Percentiles rank a stretch among this genome's conserved stretches.
phyloP scores from a whole-genome alignment of 2,113 vertebrate species.

The Columba janthina region DNA sequence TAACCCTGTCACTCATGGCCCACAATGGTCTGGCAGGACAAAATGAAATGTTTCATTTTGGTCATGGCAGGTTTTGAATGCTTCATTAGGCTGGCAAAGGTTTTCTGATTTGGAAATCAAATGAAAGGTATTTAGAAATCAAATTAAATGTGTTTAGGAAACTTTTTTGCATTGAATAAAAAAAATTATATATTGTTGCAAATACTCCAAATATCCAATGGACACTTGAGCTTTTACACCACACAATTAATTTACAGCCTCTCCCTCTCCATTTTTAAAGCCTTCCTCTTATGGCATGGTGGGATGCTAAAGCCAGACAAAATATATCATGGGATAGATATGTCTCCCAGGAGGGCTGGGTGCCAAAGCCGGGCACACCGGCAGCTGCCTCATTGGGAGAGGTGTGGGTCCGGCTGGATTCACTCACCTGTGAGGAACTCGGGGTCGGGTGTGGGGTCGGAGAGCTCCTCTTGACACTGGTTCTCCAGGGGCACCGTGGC shows the following conservation, averaged over 20 bases:
- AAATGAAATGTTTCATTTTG: neutral
- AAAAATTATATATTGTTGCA: neutral
- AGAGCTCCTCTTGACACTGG: conserved; percentile 94
- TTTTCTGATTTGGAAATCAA: neutral
- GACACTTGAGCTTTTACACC: neutral
- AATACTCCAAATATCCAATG: neutral
- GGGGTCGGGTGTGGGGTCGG: conserved; percentile 90
- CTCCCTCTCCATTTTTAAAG: neutral
- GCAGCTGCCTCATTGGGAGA: neutral
- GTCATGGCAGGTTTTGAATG: neutral
- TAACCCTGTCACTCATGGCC: neutral
- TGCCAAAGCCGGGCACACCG: fast-evolving
- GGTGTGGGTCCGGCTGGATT: fast-evolving
- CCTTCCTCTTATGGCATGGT: neutral
- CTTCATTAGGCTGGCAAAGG: fast-evolving
- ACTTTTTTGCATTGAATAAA: neutral
- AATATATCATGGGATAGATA: fast-evolving
- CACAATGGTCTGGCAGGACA: neutral
- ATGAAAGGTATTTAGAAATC: neutral
- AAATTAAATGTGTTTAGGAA: neutral
- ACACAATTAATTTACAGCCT: neutral
- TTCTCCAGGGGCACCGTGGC: conserved; percentile 92
- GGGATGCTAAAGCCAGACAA: neutral
- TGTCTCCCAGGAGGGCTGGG: neutral
- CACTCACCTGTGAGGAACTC: conserved; percentile 93